Evolutionary conservation across 1,140 invertebrate genomes (phyloP), one percentile per base, ranked within the genome.

Genomic region (Diachasma alloeum): DNA sequence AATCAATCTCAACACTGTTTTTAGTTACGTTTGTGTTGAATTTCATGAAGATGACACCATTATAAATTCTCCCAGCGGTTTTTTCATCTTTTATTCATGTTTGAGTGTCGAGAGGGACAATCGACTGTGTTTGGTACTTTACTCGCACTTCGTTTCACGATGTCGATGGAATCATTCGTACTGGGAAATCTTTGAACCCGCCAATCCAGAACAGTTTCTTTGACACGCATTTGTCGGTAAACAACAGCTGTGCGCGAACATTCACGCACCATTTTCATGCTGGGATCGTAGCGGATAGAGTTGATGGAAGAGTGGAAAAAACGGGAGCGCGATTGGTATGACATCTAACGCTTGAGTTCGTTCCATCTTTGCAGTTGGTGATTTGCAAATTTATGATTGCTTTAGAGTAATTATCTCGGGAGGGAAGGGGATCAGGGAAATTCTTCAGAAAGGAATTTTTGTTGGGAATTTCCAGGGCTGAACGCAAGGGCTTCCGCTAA

Each of bases 171-270:
- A 26, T 26, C 59, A 63, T 63, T 63, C 59, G 59, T 26, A 19
- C 59, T 31, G 59, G 8, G 59, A 63, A 53, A 63, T 63, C 59
- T 72, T 59, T 24, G 39, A 72, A 36, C 63, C 39, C 46, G 24
- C 69, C 59, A 66, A 71, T 72, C 42, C 69, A 46, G 4, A 59
- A 13, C 42, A 66, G 24, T 71, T 81, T 81, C 75, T 74, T 78
- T 83, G 80, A 82, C 82, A 82, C 79, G 80, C 78, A 82, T 86
- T 86, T 84, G 82, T 87, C 77, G 81, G 82, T 88, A 87, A 87
- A 88, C 86, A 88, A 88, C 87, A 88, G 86, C 86, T 87, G 87
- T 85, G 80, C 83, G 80, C 76, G 76, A 72, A 59, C 70, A 31
- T 37, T 39, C 78, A 78, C 76, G 73, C 83, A 85, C 86, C 87